Base-by-base conservation (phyloP, 2,797 vertebrate genomes). In the Chrosomus eos region DNA sequence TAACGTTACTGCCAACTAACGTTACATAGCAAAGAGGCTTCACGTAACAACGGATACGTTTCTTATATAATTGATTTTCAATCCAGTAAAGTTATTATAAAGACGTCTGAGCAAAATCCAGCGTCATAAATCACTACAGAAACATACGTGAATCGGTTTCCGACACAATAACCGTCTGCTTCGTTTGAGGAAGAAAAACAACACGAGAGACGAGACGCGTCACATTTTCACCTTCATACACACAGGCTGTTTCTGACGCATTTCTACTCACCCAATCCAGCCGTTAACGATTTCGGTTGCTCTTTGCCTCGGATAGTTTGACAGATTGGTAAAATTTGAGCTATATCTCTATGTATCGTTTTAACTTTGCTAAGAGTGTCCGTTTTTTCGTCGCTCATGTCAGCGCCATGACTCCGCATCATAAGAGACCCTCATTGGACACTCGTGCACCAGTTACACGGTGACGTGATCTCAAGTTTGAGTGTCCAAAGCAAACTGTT, bases 371-470 rank as follows among this genome's bases (percentile, higher is more conserved):
- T 9, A 64, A 64, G 64, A 51, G 71, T 18, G 71, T 78, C 21
- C 72, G 82, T 13, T 80, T 70, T 68, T 4, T 77, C 5, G 26
- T 43, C 64, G 90, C 89, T 92, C 90, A 90, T 87, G 1, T 84
- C 90, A 88, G 90, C 93, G 94, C 93, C 93, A 94, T 94, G 90
- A 92, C 82, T 88, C 81, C 75, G 45, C 81, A 48, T 0, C 82
- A 55, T 31, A 64, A 71, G 80, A 70, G 72, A 58, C 86, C 62
- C 83, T 84, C 71, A 91, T 90, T 91, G 90, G 91, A 33, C 62
- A 48, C 48, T n/a, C 9, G 78, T 19, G 26, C 45, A 53, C 31
- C 58, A 66, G 66, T 38, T 78, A 78, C 79, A 71, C 23, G 45
- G 73, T 89, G 83, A 89, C 89, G 85, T 73, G 51, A 31, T 58